Conservation (phyloP, 2,113 vertebrate genomes). For the Oceanites oceanicus region DNA sequence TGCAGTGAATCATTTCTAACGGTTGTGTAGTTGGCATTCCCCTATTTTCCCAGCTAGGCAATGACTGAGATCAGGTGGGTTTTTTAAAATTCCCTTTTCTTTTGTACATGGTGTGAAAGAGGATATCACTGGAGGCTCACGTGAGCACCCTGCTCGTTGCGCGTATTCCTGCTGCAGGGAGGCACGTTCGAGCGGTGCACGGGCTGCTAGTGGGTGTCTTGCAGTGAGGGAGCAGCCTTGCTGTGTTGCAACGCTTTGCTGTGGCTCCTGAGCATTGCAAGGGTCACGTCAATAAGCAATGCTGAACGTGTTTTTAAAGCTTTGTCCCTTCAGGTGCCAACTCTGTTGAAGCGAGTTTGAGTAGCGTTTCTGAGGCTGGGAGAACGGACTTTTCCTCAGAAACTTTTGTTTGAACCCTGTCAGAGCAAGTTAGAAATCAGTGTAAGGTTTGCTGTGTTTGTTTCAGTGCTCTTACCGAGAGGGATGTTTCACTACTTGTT, state of each 20-base stretch:
- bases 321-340: neutral
- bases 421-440: neutral
- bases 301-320: neutral
- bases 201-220: neutral
- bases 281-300: neutral
- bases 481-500: neutral
- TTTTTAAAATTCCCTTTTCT: constrained; percentile 21
- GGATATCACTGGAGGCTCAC: neutral
- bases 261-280: neutral
- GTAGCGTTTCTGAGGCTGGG: fast-evolving
- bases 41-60: constrained; percentile 36
- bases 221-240: neutral
- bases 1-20: neutral
- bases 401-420: neutral
- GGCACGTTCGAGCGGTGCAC: fast-evolving
- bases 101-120: neutral
- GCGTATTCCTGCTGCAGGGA: fast-evolving
- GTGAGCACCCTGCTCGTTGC: neutral
- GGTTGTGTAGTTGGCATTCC: constrained; percentile 43
- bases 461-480: neutral
- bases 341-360: neutral
- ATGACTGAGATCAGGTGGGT: constrained; percentile 17
- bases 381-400: neutral
- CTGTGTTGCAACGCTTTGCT: neutral
- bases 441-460: neutral